Evolutionary conservation across 2,797 vertebrate genomes (phyloP).

Genomic region (Gadopsis marmoratus): DNA sequence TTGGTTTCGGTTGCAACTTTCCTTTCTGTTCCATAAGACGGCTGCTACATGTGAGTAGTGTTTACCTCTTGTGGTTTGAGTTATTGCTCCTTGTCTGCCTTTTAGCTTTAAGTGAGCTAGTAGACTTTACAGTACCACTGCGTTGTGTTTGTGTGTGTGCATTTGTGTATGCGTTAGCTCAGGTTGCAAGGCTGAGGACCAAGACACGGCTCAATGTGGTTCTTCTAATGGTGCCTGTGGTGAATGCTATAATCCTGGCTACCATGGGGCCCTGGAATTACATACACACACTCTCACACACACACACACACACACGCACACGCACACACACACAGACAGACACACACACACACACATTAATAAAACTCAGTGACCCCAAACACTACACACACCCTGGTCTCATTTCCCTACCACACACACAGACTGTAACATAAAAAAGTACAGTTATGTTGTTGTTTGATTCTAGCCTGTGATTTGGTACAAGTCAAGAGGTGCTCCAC

Average conservation of each 20-base stretch:
- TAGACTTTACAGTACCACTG: slow-evolving; percentile 66
- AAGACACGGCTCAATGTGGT: slow-evolving; percentile 69
- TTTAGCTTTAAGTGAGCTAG: slow-evolving; percentile 68
- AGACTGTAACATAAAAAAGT: slow-evolving; percentile 64
- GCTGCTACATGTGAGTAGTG: slow-evolving; percentile 55
- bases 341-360: slow-evolving; percentile 57
- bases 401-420: slow-evolving; percentile 75
- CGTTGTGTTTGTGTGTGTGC: slow-evolving; percentile 28
- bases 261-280: slow-evolving; percentile 66
- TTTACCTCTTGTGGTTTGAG: slow-evolving; percentile 74
- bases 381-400: slow-evolving; percentile 75
- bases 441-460: slow-evolving; percentile 67
- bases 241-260: slow-evolving; percentile 78
- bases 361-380: slow-evolving; percentile 80
- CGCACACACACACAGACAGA: slow-evolving; percentile 36
- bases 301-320: slow-evolving; percentile 47
- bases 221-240: slow-evolving; percentile 79
- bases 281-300: slow-evolving; percentile 36
- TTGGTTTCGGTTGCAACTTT: slow-evolving; percentile 12
- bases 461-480: slow-evolving; percentile 71
- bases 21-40: slow-evolving; percentile 43
- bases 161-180: slow-evolving; percentile 65
- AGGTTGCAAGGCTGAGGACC: slow-evolving; percentile 68
- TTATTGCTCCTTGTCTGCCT: slow-evolving; percentile 71
- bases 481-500: slow-evolving; percentile 69